These are phyloP conservation scores for Pammene aurita DNA, from an alignment of 2,888 invertebrate genomes.

Conservation along the genomic window DNA sequence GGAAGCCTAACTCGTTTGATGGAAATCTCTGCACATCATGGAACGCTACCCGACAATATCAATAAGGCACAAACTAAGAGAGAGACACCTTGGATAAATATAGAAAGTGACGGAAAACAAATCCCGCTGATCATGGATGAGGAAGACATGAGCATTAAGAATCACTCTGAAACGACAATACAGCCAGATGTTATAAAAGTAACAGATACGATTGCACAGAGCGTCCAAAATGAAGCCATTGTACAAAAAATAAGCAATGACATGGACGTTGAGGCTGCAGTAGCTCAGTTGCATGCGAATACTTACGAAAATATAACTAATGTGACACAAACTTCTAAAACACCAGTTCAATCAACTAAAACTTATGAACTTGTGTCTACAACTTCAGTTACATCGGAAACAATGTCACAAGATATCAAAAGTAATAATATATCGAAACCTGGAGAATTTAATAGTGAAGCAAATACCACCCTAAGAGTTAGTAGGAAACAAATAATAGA, in stretches of 20 bases:
- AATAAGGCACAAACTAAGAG: not conserved
- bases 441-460: not conserved
- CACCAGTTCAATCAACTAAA: not conserved
- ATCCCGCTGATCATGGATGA: constrained; percentile 1
- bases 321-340: not conserved
- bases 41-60: not conserved
- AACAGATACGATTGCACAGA: not conserved
- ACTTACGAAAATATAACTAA: not conserved
- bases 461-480: too few species aligned
- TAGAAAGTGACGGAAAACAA: not conserved
- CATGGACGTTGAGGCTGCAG: not conserved
- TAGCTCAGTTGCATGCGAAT: not conserved
- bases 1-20: not conserved
- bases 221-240: not conserved
- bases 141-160: not conserved
- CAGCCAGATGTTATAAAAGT: not conserved
- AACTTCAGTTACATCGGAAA: not conserved
- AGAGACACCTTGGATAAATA: not conserved
- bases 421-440: not conserved
- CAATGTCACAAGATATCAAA: not conserved
- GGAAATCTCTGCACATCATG: not conserved
- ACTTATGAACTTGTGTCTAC: constrained; percentile 2
- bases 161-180: not conserved
- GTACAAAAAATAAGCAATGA: not conserved
- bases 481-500: not conserved